phyloP scores from a whole-genome alignment of 2,113 vertebrate species.

The Procapra przewalskii region DNA sequence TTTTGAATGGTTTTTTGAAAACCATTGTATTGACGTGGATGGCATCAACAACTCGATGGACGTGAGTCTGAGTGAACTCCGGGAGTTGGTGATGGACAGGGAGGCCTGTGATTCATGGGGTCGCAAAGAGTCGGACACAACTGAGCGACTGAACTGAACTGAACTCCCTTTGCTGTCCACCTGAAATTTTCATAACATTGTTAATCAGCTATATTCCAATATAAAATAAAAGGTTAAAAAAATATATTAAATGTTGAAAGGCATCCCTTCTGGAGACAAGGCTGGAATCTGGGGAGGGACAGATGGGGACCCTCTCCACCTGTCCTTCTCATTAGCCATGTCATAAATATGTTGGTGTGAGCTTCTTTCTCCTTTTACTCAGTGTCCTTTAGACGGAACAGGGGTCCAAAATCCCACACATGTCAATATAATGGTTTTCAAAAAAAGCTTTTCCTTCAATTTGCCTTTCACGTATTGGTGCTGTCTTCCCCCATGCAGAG shows the following conservation, averaged over 20 bases:
- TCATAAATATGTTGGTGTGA: background rate
- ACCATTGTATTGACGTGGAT: too few relatives aligned
- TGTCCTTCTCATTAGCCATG: background rate
- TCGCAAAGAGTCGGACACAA: too few relatives aligned
- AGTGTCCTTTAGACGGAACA: background rate
- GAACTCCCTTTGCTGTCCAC: background rate
- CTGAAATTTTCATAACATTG: background rate
- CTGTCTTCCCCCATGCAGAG: background rate
- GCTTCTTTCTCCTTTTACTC: background rate
- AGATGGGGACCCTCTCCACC: fast-evolving
- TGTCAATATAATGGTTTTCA: background rate
- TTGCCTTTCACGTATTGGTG: background rate
- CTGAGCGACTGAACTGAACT: too few relatives aligned
- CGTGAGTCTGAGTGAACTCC: too few relatives aligned
- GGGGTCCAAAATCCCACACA: background rate
- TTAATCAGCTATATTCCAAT: background rate
- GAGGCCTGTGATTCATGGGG: too few relatives aligned
- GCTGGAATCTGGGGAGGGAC: background rate
- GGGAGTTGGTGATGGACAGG: too few relatives aligned
- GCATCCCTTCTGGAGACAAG: background rate
- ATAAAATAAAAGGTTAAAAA: background rate
- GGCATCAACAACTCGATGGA: too few relatives aligned
- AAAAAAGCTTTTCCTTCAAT: background rate
- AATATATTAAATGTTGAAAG: background rate
- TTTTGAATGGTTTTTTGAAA: too few relatives aligned